Evolutionary conservation across 2,797 vertebrate genomes (phyloP).

Genomic region (Sebastes paucispinis): DNA sequence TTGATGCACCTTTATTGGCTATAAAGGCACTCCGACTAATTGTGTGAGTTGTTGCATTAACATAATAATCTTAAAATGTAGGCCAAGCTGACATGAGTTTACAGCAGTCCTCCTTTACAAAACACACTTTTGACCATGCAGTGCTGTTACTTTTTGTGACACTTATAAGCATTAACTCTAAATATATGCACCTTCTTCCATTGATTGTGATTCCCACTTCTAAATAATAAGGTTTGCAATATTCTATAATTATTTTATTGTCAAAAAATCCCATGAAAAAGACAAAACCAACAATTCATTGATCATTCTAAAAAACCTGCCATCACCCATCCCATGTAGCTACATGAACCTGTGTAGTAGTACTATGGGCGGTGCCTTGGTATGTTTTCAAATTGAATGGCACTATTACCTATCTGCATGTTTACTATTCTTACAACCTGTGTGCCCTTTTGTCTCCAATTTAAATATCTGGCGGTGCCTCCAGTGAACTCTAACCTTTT

Average conservation of each 20-base stretch:
- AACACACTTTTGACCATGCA: background rate
- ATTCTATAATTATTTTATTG: background rate
- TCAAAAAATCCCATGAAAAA: background rate
- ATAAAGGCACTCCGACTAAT: background rate
- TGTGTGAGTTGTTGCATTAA: background rate
- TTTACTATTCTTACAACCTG: too few relatives aligned
- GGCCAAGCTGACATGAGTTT: background rate
- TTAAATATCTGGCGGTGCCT: too few relatives aligned
- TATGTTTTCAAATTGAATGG: too few relatives aligned
- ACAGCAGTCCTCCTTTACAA: background rate
- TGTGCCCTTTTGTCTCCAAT: too few relatives aligned
- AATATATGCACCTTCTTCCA: background rate
- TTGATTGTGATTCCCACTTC: background rate
- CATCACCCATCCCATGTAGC: too few relatives aligned
- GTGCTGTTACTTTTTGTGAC: background rate
- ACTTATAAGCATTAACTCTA: background rate
- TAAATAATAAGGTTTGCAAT: background rate
- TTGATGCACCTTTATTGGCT: background rate
- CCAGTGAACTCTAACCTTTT: too few relatives aligned
- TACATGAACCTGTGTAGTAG: too few relatives aligned
- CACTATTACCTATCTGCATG: too few relatives aligned
- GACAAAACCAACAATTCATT: background rate
- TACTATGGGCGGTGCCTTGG: too few relatives aligned
- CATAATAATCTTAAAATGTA: background rate
- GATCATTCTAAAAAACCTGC: background rate